Conservation (phyloP, 1,140 invertebrate genomes). For the Patella vulgata region DNA sequence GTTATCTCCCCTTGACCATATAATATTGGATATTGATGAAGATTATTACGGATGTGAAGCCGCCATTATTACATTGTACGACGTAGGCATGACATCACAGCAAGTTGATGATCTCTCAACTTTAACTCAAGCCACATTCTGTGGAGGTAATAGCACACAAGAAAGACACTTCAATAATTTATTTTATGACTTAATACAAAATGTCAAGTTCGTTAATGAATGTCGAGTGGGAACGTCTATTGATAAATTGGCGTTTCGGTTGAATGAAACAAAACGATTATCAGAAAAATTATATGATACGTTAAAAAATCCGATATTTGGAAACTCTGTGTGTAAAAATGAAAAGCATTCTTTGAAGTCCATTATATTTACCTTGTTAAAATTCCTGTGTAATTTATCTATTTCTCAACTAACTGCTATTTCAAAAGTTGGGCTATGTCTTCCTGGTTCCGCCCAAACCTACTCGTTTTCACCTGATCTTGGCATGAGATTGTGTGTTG, state of each 20-base stretch:
- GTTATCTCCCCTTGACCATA: slow-evolving; percentile 20
- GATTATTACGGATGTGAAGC: slow-evolving; percentile 52
- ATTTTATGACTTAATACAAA: slow-evolving; percentile 21
- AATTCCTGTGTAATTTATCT: slow-evolving; percentile 16
- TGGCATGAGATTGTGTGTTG: slow-evolving; percentile 40
- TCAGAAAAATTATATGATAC: neutral
- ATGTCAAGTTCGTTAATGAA: slow-evolving; percentile 16
- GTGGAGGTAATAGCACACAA: slow-evolving; percentile 30
- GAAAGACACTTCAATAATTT: slow-evolving; percentile 36
- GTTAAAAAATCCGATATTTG: neutral
- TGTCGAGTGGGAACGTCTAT: neutral
- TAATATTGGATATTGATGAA: slow-evolving; percentile 54
- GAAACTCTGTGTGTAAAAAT: slow-evolving; percentile 3
- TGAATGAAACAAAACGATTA: neutral
- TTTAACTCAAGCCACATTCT: slow-evolving; percentile 34
- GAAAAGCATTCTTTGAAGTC: slow-evolving; percentile 10
- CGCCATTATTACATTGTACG: slow-evolving; percentile 32
- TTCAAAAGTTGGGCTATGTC: slow-evolving; percentile 44
- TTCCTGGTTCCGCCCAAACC: slow-evolving; percentile 38
- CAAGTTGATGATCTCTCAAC: slow-evolving; percentile 26
- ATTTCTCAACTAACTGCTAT: slow-evolving; percentile 22
- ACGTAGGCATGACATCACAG: slow-evolving; percentile 18
- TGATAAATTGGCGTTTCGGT: neutral
- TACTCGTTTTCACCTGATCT: slow-evolving; percentile 11
- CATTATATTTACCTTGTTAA: slow-evolving; percentile 22